Base-by-base conservation (phyloP, 2,888 invertebrate species). In the Agonopterix arenella region DNA sequence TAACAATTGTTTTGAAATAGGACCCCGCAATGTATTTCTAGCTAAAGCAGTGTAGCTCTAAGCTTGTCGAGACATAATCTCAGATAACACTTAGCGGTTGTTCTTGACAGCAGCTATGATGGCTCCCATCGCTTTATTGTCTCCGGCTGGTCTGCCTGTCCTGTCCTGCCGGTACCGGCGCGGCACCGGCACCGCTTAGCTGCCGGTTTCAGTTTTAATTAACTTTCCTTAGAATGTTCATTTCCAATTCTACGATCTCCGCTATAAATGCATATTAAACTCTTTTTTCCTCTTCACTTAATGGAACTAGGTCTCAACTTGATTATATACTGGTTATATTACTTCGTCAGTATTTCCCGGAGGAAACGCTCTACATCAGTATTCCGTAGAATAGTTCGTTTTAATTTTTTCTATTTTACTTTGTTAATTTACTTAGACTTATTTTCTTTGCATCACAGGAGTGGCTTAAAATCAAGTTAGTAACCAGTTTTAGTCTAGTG, bases 161-260 rank as follows among this genome's bases (percentile, higher is more conserved):
- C n/a, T n/a, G n/a, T n/a, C n/a, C n/a, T n/a, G n/a, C n/a, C 28
- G 28, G 28, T 7, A 28, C 28, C 28, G 28, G 28, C 18, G 3
- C 61, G 4, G 1, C 13, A 8, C 43, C 8, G 43, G 11, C 43
- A 11, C 43, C 43, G 43, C 64, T 56, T 69, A 69, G 60, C 64
- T 70, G 73, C 70, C 68, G 11, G 61, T 61, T 62, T 62, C 56
- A 78, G 78, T 82, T 84, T 82, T 80, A 83, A 84, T 84, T 83
- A 83, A 84, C 70, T 73, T 68, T 62, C 65, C 75, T 73, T 74
- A 71, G 70, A 73, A 70, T 76, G 74, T 73, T 77, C 71, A 69
- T 76, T 77, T 76, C 70, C 73, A 70, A 76, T 73, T 68, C 66
- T 63, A 55, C 61, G 60, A 61, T 57, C 61, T 58, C 52, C 57